Conservation (phyloP, 2,888 invertebrate species). For the Leptinotarsa juncta region DNA sequence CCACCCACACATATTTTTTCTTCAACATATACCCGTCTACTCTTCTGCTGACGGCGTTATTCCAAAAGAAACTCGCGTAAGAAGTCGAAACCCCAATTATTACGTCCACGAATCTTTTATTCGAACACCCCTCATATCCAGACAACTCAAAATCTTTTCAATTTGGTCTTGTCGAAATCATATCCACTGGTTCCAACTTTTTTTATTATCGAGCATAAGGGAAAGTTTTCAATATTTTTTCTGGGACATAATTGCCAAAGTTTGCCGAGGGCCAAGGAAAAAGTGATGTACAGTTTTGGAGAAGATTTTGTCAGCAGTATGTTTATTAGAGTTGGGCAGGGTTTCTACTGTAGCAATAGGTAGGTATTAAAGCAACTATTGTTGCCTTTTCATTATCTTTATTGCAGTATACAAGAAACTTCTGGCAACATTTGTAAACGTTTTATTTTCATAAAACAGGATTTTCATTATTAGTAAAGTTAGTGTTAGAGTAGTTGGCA, state of each 20-base stretch:
- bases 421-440: too few species aligned
- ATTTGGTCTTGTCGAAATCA: slow-evolving; percentile 30
- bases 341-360: too few species aligned
- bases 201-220: slow-evolving; percentile 25
- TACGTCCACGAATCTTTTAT: slow-evolving; percentile 36
- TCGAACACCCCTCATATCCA: slow-evolving; percentile 27
- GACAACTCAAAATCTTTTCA: slow-evolving; percentile 28
- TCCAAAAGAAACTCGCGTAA: slow-evolving; percentile 30
- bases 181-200: slow-evolving; percentile 29
- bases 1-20: background rate
- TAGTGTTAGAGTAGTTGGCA: too few species aligned
- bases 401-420: too few species aligned
- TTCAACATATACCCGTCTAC: slow-evolving; percentile 10
- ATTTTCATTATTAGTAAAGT: too few species aligned
- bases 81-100: slow-evolving; percentile 38
- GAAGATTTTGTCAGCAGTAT: background rate
- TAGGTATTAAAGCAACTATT: too few species aligned
- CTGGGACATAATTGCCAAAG: slow-evolving; percentile 24
- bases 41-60: slow-evolving; percentile 14
- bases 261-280: slow-evolving; percentile 14
- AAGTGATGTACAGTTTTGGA: slow-evolving; percentile 3
- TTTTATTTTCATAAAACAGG: too few species aligned
- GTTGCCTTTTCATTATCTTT: too few species aligned
- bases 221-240: slow-evolving; percentile 28
- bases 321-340: too few species aligned